Conservation (phyloP, 2,888 invertebrate species). For the Xestia sexstrigata region DNA sequence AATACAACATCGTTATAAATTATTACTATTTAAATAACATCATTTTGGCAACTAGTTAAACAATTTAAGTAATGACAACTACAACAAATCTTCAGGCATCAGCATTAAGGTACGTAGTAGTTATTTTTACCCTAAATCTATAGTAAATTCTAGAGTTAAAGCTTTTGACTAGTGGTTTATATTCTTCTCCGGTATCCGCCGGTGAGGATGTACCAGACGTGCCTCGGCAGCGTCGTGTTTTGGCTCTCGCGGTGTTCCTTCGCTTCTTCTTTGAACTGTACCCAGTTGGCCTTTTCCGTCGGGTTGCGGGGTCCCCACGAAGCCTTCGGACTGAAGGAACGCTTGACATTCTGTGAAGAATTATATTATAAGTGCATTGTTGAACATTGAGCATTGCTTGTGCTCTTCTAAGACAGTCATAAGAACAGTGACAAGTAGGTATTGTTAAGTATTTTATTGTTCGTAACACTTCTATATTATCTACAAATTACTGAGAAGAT, state of each 20-base stretch:
- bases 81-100: constrained; percentile 11
- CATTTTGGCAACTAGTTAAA: constrained; percentile 40
- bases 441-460: background rate
- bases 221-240: constrained; percentile 66
- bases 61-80: constrained; percentile 16
- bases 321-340: constrained; percentile 82
- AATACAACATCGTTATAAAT: constrained; percentile 43
- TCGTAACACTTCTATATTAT: background rate
- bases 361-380: background rate
- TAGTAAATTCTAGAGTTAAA: constrained; percentile 34
- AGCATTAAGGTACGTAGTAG: constrained; percentile 23
- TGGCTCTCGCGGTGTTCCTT: constrained; percentile 73
- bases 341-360: constrained; percentile 81
- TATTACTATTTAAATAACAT: constrained; percentile 44
- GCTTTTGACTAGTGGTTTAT: constrained; percentile 56
- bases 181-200: constrained; percentile 70
- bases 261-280: constrained; percentile 87
- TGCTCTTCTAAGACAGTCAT: background rate
- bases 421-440: background rate
- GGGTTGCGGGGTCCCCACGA: constrained; percentile 92
- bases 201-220: constrained; percentile 77
- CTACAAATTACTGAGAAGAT: background rate
- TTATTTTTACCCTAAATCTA: constrained; percentile 35
- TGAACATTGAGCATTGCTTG: background rate
- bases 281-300: constrained; percentile 89